Conservation (phyloP, 2,888 invertebrate genomes). For the Protophormia terraenovae region DNA sequence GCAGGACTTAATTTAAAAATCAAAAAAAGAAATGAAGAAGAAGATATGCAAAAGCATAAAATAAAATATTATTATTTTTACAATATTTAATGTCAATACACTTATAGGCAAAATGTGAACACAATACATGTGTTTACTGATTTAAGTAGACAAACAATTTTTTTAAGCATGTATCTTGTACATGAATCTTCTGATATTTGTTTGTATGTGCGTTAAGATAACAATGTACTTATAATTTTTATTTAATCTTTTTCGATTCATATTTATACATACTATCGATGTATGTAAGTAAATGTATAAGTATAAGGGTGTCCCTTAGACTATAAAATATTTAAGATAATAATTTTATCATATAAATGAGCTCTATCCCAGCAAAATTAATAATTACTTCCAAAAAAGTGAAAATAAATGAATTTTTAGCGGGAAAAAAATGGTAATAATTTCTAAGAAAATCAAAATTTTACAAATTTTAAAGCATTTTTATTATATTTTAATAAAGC, state of each 20-base stretch:
- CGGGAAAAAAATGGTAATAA: too few species aligned
- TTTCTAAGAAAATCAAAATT: too few species aligned
- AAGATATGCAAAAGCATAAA: background rate
- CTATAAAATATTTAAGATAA: background rate
- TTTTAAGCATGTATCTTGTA: background rate
- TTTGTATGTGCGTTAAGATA: conserved; percentile 1
- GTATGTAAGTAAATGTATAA: background rate
- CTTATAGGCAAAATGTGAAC: background rate
- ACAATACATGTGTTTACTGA: background rate
- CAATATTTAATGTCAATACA: background rate
- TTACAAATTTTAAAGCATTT: too few species aligned
- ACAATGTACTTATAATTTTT: conserved; percentile 7
- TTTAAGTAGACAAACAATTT: background rate
- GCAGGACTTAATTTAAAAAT: conserved; percentile 29
- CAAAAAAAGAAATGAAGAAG: background rate
- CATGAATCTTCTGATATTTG: background rate
- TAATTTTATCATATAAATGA: too few species aligned
- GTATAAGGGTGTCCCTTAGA: background rate
- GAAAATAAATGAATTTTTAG: too few species aligned
- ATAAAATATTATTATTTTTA: conserved; percentile 4
- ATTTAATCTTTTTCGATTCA: background rate
- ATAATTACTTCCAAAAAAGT: too few species aligned
- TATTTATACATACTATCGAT: background rate
- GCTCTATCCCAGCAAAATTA: too few species aligned
- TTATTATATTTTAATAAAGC: too few species aligned